Evolutionary conservation across 1,140 invertebrate species (phyloP), one percentile per base, ranked within the genome.

Genomic region (Drosophila cardini): DNA sequence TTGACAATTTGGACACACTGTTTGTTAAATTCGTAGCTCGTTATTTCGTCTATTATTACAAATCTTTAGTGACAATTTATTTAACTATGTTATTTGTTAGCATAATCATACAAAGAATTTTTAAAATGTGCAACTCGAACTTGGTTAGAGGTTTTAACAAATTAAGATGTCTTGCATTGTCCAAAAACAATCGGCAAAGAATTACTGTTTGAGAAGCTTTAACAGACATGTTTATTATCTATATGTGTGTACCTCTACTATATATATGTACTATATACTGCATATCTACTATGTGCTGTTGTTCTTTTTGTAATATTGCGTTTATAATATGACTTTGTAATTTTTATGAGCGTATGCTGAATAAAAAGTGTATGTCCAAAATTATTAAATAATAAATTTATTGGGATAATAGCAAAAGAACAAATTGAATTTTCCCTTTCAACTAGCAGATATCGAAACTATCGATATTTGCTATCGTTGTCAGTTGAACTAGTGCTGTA

Each of bases 1-100:
- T 86, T 71, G 26, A 68, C 30, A 42, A 76, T 60, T 64, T 58
- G 62, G 30, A 61, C 36, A 61, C 65, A 63, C 21, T 62, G 43
- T 68, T 43, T 11, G 36, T 40, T 40, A 40, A 26, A 26, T 4
- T 26, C 21, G 60, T 72, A 71, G 61, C 60, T 48, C 45, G 32
- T 48, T 43, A 56, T 36, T 26, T 26, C 65, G 36, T 56, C 15
- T 70, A 40, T 36, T 72, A 70, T 68, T 76, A 77, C 40, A 84
- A 79, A 83, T 60, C 53, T 70, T 80, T 87, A 87, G 83, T 71
- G 57, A 60, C 45, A 89, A 87, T 89, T 87, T 68, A 83, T 89
- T 83, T 80, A 79, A 61, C 81, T 69, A 79, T 72, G 76, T 83
- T 86, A 87, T 87, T 82, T 83, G 84, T 80, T 87, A 87, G 83